Percentiles rank a stretch among this genome's conserved stretches.
These are phyloP conservation scores for Orchestes rusci DNA, from an alignment of 2,888 invertebrate genomes.

Conservation along the genomic window DNA sequence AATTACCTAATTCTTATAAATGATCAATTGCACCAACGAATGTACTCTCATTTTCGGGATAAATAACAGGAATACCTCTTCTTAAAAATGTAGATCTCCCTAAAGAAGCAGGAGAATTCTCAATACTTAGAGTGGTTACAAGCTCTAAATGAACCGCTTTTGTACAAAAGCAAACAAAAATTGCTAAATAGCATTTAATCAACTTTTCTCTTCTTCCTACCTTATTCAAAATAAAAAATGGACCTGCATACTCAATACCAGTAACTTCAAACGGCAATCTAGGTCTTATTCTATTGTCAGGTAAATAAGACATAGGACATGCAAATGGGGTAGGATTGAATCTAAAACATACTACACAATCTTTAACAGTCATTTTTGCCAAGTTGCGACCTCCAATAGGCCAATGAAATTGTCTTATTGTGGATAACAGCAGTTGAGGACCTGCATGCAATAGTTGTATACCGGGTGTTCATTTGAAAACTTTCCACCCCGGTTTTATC, in stretches of 20 bases:
- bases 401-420: constrained; percentile 11
- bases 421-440: constrained; percentile 7
- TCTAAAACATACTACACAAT: constrained; percentile 16
- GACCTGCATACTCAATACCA: constrained; percentile 15
- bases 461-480: no score
- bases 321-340: constrained; percentile 8
- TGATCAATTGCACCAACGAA: constrained; percentile 3
- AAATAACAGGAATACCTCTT: not conserved
- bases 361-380: constrained; percentile 8
- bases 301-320: constrained; percentile 9
- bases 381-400: constrained; percentile 9
- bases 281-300: constrained; percentile 5
- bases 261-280: constrained; percentile 14
- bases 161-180: constrained; percentile 7
- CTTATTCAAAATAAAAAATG: constrained; percentile 5
- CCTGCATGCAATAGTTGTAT: constrained; percentile 11
- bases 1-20: constrained; percentile 1
- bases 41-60: constrained; percentile 1
- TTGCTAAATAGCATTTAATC: constrained; percentile 2
- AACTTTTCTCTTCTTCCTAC: constrained; percentile 1
- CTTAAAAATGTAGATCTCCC: not conserved
- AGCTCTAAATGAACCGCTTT: constrained; percentile 5
- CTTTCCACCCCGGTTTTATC: no score
- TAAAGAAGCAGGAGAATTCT: not conserved
- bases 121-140: not conserved